These are phyloP conservation scores for Natator depressus DNA, from an alignment of 2,113 vertebrate genomes.

Conservation along the genomic window DNA sequence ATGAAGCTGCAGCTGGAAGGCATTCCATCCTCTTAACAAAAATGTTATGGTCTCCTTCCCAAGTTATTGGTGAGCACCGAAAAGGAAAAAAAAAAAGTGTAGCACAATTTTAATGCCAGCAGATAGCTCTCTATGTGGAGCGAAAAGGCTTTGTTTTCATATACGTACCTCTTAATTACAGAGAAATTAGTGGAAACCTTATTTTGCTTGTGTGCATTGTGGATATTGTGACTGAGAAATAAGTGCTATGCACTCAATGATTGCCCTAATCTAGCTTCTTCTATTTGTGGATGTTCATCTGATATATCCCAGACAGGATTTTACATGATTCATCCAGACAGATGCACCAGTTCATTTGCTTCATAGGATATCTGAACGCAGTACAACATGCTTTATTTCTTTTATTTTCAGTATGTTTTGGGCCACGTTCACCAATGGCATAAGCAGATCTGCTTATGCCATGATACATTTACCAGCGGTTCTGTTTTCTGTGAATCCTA, in stretches of 20 bases:
- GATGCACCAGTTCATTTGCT: neutral
- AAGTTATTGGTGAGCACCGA: neutral
- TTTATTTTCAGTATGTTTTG: neutral
- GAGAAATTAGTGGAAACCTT: neutral
- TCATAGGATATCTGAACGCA: neutral
- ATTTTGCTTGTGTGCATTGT: fast-evolving
- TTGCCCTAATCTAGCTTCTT: neutral
- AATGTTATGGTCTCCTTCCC: neutral
- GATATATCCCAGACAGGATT: neutral
- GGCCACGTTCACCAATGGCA: neutral
- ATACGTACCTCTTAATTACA: neutral
- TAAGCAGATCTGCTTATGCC: neutral
- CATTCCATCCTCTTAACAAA: neutral
- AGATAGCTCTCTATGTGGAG: neutral
- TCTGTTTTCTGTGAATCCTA: neutral
- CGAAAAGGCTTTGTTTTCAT: neutral
- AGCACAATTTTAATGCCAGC: neutral
- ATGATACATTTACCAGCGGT: neutral
- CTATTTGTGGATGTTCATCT: neutral
- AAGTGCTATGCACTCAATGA: neutral
- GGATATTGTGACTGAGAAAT: neutral
- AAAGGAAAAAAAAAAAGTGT: neutral
- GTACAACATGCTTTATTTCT: neutral
- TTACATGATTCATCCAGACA: constrained; percentile 3
- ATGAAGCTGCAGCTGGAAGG: neutral